Evolutionary conservation across 2,888 invertebrate genomes (phyloP).

Genomic region (Nephrotoma flavescens): DNA sequence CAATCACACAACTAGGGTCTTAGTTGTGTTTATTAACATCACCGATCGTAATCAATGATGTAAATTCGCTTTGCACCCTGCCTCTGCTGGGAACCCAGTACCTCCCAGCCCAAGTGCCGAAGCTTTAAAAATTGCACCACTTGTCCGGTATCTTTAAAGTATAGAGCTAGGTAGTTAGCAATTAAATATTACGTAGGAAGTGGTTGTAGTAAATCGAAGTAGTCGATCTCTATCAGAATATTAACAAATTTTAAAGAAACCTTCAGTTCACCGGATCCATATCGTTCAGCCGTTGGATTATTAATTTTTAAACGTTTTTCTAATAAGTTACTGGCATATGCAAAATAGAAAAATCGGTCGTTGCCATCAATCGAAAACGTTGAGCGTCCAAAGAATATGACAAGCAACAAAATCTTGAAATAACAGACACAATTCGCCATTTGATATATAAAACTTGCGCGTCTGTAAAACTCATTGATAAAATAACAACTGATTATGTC

Average conservation of each 20-base stretch:
- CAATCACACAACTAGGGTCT: too few species aligned
- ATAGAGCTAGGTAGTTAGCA: too few species aligned
- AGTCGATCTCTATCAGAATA: not conserved
- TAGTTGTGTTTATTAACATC: too few species aligned
- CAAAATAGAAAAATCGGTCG: slow-evolving; percentile 63
- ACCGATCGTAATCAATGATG: too few species aligned
- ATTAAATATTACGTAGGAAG: too few species aligned
- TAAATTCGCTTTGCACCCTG: too few species aligned
- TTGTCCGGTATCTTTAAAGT: not conserved
- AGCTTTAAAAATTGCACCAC: too few species aligned
- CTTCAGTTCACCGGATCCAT: slow-evolving; percentile 50
- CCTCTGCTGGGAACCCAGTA: too few species aligned
- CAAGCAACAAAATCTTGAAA: not conserved
- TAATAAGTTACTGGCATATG: slow-evolving; percentile 79
- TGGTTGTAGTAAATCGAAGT: too few species aligned
- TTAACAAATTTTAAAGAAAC: slow-evolving; percentile 24
- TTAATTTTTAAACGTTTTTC: slow-evolving; percentile 62
- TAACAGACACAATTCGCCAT: not conserved
- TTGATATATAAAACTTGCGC: not conserved
- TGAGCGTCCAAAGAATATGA: not conserved
- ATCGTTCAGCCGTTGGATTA: slow-evolving; percentile 58
- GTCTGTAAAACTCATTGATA: not conserved
- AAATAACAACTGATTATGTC: not conserved
- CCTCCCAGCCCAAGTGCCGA: too few species aligned
- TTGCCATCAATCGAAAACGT: slow-evolving; percentile 8